These are phyloP conservation scores for Apamea crenata DNA, from an alignment of 2,888 invertebrate species.

Conservation along the genomic window DNA sequence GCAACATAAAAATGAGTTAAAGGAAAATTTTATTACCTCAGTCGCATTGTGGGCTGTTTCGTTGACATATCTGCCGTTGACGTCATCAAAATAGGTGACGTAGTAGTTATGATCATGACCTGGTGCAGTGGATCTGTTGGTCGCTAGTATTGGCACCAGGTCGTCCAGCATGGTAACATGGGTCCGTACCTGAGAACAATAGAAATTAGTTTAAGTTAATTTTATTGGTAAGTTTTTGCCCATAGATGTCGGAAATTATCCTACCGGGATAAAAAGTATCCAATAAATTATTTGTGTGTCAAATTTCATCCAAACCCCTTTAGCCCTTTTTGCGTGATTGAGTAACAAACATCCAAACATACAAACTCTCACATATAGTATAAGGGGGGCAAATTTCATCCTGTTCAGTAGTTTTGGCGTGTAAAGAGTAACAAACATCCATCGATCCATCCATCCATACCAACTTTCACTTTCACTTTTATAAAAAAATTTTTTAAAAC, in stretches of 20 bases:
- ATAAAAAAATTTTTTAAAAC: too few species aligned
- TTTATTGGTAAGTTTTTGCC: background rate
- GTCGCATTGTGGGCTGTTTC: conserved; percentile 73
- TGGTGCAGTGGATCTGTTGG: conserved; percentile 75
- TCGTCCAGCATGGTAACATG: conserved; percentile 83
- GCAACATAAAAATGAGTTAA: background rate
- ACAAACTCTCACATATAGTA: too few species aligned
- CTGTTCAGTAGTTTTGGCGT: too few species aligned
- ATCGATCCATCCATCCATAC: too few species aligned
- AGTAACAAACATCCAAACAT: too few species aligned
- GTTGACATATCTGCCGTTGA: conserved; percentile 75
- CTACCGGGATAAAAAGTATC: too few species aligned
- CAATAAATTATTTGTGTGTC: background rate
- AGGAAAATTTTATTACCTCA: conserved; percentile 72
- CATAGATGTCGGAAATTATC: background rate
- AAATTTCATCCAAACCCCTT: background rate
- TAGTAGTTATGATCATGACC: conserved; percentile 75
- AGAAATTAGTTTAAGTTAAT: background rate
- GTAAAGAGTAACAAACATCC: too few species aligned
- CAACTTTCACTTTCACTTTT: too few species aligned
- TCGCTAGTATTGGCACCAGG: conserved; percentile 75
- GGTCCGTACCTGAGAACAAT: conserved; percentile 47
- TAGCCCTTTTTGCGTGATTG: too few species aligned
- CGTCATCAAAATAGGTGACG: conserved; percentile 80
- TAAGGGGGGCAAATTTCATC: too few species aligned